Evolutionary conservation across 1,140 invertebrate genomes (phyloP).

Genomic region (Cydia fagiglandana): DNA sequence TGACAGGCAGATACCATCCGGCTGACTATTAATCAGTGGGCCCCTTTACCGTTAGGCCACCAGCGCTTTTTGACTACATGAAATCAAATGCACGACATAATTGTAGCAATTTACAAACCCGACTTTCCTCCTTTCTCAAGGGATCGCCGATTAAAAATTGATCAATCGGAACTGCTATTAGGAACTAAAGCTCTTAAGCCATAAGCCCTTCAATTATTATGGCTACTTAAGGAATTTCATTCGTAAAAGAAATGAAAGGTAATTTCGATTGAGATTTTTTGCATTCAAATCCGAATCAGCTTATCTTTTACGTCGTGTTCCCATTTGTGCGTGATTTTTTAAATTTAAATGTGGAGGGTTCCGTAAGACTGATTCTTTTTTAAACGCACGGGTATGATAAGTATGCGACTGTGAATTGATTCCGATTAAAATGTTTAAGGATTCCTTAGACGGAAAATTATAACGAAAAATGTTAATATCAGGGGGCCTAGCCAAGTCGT

Average conservation of each 20-base stretch:
- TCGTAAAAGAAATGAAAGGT: background rate
- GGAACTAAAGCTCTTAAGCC: constrained; percentile 9
- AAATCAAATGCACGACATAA: too few species aligned
- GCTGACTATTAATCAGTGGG: too few species aligned
- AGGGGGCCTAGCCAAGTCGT: too few species aligned
- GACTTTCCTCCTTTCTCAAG: background rate
- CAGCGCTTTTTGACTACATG: too few species aligned
- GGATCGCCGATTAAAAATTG: constrained; percentile 12
- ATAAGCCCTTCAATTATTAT: constrained; percentile 1
- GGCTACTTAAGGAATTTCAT: constrained; percentile 7
- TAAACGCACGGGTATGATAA: too few species aligned
- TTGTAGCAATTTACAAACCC: background rate
- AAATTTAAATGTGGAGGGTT: background rate
- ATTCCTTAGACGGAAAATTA: too few species aligned
- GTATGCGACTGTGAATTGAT: background rate
- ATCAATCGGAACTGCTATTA: constrained; percentile 6
- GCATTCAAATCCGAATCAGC: constrained; percentile 1
- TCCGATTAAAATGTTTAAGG: background rate
- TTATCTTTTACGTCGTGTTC: background rate
- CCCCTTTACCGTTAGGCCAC: too few species aligned
- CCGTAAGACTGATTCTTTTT: too few species aligned
- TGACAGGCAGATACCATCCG: too few species aligned
- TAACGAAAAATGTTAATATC: too few species aligned
- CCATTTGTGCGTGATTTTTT: background rate
- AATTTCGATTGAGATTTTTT: constrained; percentile 1